Percentiles rank a stretch among this genome's conserved stretches.
These are phyloP conservation scores for Microcebus jonahi DNA, from an alignment of 2,113 vertebrate genomes.

Conservation along the genomic window DNA sequence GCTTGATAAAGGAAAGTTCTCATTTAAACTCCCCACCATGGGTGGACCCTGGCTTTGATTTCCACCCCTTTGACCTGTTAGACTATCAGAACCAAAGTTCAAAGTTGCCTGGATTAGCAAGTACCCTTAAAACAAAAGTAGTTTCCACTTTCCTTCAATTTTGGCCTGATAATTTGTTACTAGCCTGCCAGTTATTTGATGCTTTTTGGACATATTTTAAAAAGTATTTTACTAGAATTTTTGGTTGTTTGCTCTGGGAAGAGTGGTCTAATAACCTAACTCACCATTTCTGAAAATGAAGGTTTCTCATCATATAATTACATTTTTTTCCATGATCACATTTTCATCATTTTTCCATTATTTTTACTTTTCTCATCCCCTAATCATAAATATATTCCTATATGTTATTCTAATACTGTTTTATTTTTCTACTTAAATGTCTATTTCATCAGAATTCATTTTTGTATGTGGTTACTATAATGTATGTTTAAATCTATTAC, in stretches of 20 bases:
- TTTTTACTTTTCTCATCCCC: not conserved
- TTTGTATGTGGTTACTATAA: not conserved
- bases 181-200: not conserved
- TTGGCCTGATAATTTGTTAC: not conserved
- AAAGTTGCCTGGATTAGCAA: not conserved
- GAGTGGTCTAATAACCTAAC: not conserved
- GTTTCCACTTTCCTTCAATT: not conserved
- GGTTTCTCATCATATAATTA: not conserved
- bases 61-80: not conserved
- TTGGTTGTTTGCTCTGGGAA: not conserved
- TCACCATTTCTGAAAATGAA: not conserved
- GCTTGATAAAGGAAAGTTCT: not conserved
- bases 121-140: not conserved
- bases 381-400: not conserved
- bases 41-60: not conserved
- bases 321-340: not conserved
- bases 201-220: not conserved
- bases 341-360: slow-evolving; percentile 13
- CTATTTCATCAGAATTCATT: not conserved
- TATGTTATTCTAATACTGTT: not conserved
- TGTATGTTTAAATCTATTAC: not conserved
- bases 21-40: not conserved
- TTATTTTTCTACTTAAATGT: slow-evolving; percentile 26
- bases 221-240: slow-evolving; percentile 39
- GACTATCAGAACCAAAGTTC: not conserved